phyloP scores from a whole-genome alignment of 2,113 vertebrate genomes.

The Meleagris gallopavo region DNA sequence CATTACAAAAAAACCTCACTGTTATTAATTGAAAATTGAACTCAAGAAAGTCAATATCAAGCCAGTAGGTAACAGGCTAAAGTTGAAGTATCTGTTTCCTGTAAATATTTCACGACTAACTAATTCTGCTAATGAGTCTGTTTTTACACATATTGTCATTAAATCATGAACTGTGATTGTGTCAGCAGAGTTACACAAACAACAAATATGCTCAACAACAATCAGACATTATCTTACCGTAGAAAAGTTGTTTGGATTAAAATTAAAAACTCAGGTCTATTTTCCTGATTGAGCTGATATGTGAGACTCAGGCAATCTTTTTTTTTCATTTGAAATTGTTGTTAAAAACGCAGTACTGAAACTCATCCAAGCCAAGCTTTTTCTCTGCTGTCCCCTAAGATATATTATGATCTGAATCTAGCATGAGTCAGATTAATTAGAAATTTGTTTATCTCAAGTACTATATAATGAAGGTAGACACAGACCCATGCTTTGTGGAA shows the following conservation, averaged over 20 bases:
- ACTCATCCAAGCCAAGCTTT: not conserved
- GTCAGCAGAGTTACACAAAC: not conserved
- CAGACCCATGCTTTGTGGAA: fast-evolving
- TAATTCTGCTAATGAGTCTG: not conserved
- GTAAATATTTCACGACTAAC: not conserved
- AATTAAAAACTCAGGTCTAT: not conserved
- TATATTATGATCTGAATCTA: not conserved
- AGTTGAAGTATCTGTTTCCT: not conserved
- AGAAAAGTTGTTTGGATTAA: not conserved
- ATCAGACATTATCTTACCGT: not conserved
- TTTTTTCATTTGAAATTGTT: not conserved
- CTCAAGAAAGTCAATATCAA: not conserved
- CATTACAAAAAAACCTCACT: fast-evolving
- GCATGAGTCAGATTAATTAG: not conserved
- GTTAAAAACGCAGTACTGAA: fast-evolving
- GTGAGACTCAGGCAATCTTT: not conserved
- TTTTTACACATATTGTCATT: not conserved
- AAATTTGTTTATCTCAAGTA: not conserved
- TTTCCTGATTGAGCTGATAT: not conserved
- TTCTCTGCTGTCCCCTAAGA: not conserved
- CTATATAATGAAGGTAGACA: not conserved
- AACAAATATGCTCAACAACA: not conserved
- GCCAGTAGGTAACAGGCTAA: not conserved
- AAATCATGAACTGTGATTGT: not conserved
- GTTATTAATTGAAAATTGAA: not conserved